phyloP scores from a whole-genome alignment of 2,797 vertebrate species.

The Telmatherina bonti region DNA sequence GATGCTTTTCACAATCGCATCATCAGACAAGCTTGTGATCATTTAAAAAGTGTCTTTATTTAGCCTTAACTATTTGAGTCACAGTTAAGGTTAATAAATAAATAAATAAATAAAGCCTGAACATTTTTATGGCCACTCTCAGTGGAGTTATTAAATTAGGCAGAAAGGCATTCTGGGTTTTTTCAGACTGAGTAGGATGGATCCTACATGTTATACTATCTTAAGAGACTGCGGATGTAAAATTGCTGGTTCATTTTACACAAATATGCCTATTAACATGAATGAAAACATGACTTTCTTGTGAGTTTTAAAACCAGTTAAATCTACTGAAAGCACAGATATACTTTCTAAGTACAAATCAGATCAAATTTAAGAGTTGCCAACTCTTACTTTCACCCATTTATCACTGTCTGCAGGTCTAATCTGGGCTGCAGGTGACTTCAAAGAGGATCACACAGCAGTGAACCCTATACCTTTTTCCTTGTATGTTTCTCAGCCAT shows the following conservation, averaged over 20 bases:
- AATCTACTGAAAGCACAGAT: slow-evolving; percentile 18
- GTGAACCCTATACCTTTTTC: slow-evolving; percentile 40
- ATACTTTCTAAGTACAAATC: slow-evolving; percentile 15
- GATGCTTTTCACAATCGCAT: slow-evolving; percentile 23
- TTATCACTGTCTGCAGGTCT: slow-evolving; percentile 38
- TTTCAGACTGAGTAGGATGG: too few species aligned
- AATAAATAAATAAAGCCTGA: background rate
- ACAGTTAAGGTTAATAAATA: too few species aligned
- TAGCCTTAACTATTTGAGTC: too few species aligned
- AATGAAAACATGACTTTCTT: background rate
- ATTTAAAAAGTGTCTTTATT: too few species aligned
- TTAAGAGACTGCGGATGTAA: slow-evolving; percentile 4
- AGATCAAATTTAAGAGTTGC: slow-evolving; percentile 22
- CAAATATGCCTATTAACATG: slow-evolving; percentile 12
- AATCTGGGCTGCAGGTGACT: slow-evolving; percentile 22
- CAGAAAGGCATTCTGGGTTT: too few species aligned
- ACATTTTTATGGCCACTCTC: background rate
- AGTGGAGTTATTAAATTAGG: slow-evolving; percentile 1
- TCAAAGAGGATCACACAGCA: slow-evolving; percentile 46
- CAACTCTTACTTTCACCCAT: slow-evolving; percentile 41
- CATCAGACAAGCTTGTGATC: background rate
- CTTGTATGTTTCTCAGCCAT: slow-evolving; percentile 53
- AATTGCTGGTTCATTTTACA: slow-evolving; percentile 11
- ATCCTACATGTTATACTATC: background rate
- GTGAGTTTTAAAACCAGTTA: background rate